Conservation (phyloP, 2,113 vertebrate genomes). For the Empidonax traillii region DNA sequence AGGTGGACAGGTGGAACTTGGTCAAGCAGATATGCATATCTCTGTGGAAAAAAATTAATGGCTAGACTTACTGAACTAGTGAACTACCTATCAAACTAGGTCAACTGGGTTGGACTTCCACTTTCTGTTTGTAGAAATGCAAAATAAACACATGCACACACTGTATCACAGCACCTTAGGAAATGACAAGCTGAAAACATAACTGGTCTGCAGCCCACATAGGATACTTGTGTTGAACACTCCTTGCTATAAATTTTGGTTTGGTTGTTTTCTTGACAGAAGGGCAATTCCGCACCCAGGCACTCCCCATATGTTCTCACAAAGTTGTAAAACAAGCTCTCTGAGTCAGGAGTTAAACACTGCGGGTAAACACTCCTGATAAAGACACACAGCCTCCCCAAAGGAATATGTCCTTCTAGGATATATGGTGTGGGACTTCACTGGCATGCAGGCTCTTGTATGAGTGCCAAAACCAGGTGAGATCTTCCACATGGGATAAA, state of each 20-base stretch:
- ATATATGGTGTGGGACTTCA: neutral
- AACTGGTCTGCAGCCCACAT: neutral
- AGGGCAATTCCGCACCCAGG: conserved; percentile 27
- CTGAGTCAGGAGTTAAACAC: conserved; percentile 25
- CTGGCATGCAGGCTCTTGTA: neutral
- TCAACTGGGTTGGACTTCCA: neutral
- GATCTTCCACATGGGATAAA: neutral
- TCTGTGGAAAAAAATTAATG: neutral
- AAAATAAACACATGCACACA: neutral
- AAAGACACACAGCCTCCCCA: neutral
- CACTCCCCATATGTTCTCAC: conserved; percentile 36
- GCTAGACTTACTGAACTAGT: neutral
- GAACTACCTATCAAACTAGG: neutral
- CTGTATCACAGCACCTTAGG: neutral
- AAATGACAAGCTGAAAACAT: neutral
- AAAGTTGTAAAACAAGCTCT: conserved; percentile 28
- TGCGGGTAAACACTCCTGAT: conserved; percentile 5
- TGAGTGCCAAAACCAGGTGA: neutral
- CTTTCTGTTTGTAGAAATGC: conserved; percentile 5
- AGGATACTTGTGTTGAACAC: neutral
- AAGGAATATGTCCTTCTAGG: neutral
- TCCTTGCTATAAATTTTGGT: conserved; percentile 7
- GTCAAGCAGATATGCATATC: neutral
- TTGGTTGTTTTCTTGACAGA: conserved; percentile 31
- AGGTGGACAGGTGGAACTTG: neutral